Base-by-base conservation (phyloP, 1,140 invertebrate species). In the Neelides sp. region DNA sequence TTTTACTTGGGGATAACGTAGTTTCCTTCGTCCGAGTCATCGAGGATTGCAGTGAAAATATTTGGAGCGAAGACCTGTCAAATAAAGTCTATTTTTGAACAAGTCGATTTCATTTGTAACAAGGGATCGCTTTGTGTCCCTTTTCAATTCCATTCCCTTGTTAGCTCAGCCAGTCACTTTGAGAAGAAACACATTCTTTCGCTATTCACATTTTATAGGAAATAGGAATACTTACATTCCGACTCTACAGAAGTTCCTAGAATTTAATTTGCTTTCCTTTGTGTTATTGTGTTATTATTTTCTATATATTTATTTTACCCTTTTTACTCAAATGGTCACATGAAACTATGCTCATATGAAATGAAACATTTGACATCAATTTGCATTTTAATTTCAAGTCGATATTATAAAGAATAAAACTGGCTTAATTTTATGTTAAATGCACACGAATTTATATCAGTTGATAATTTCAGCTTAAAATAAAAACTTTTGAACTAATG, bases 1-100 rank as follows among this genome's bases (percentile, higher is more conserved):
- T 62, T 64, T 69, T 73, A 83, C 80, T 85, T 84, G 24, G 82
- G 79, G 62, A 85, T 80, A 23, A 85, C 75, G 58, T 84, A 83
- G 65, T 78, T 72, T 42, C 74, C 75, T 49, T 72, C 67, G 41
- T 75, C 68, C 12, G 19, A 17, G 20, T 76, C 71, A 48, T 74
- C 74, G 5, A 78, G 52, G 13, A 77, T 58, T 10, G 62, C 67
- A 22, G 73, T 65, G 57, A 74, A 76, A 4, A 76, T 62, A 77
- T 79, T 80, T 12, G 76, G 75, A 17, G 78, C 80, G 53, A 69
- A 65, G 3, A 80, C 71, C 77, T 75, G 58, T 13, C 67, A 69
- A 54, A 51, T 62, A 50, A 48, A 47, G 7, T 13, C 19, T 4
- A 28, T 41, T 40, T 46, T 0, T 2, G 26, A 39, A 50, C 30